Evolutionary conservation across 2,888 invertebrate genomes (phyloP), one percentile per base, ranked within the genome.

Genomic region (Ptychoptera contaminata): DNA sequence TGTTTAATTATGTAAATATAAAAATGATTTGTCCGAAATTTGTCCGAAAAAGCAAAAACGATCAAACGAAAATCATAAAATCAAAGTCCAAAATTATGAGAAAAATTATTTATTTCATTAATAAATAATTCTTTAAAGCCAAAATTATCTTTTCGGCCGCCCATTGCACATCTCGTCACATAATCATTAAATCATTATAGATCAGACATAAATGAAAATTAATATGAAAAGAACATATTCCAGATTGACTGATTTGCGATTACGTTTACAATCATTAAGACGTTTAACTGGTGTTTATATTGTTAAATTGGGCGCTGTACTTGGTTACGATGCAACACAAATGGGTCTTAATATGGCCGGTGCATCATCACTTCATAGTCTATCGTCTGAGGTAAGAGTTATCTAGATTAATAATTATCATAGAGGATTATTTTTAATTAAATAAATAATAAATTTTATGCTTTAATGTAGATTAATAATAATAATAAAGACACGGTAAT

Each of bases 241-340:
- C 58, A 75, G 82, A 50, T 72, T 90, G 56, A 81, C 80, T 46
- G 84, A 86, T 60, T 72, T 91, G 37, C 73, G 85, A 2, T 72
- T 86, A 45, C 77, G 85, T 42, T 70, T 92, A 47, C 83, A 85
- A 60, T 82, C 86, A 5, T 71, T 92, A 46, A 79, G 85, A 56
- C 76, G 85, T 58, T 73, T 92, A 50, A 85, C 86, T 31, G 80
- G 79, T 49, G 80, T 86, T 56, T 88, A 90, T 63, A 79, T 84
- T 37, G 71, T 86, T 47, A 84, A 84, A 67, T 67, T 88, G 52
- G 85, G 83, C 49, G 78, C 82, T 0, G 82, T 82, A 1, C 72
- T 87, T 6, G 82, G 85, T 46, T 67, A 75, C 47, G 75, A 77
- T 53, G 74, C 79, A n/a, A 72, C 71, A 47, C 77, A 78, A 47